Conservation (phyloP, 2,888 invertebrate genomes). For the Erannis defoliaria region DNA sequence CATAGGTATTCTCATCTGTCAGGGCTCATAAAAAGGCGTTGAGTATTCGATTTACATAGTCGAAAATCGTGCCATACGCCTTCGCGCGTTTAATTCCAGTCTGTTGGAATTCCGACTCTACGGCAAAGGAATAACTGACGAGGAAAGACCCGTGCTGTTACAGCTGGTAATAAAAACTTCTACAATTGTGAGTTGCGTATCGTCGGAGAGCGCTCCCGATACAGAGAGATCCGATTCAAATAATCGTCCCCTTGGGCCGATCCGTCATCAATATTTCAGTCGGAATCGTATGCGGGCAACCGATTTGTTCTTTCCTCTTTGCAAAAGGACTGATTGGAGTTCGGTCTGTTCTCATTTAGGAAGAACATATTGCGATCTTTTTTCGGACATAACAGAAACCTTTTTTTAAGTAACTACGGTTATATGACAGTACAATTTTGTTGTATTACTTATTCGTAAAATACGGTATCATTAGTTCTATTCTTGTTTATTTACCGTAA, state of each 20-base stretch:
- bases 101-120: slow-evolving; percentile 32
- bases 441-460: too few species aligned
- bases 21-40: slow-evolving; percentile 60
- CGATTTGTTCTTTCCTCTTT: slow-evolving; percentile 60
- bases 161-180: slow-evolving; percentile 62
- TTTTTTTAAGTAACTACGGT: background rate
- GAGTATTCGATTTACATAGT: slow-evolving; percentile 59
- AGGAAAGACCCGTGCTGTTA: slow-evolving; percentile 36
- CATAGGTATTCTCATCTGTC: slow-evolving; percentile 65
- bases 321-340: slow-evolving; percentile 62
- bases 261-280: slow-evolving; percentile 75
- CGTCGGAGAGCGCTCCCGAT: slow-evolving; percentile 59
- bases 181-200: slow-evolving; percentile 64
- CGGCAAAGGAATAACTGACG: slow-evolving; percentile 42
- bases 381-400: slow-evolving; percentile 14
- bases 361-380: slow-evolving; percentile 41
- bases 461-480: too few species aligned
- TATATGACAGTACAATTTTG: background rate
- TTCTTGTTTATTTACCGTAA: too few species aligned
- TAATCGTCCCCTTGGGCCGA: slow-evolving; percentile 70
- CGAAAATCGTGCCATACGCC: slow-evolving; percentile 56
- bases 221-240: slow-evolving; percentile 62
- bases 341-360: slow-evolving; percentile 60
- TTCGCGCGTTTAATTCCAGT: slow-evolving; percentile 26
- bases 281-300: slow-evolving; percentile 61